Evolutionary conservation across 1,140 invertebrate genomes (phyloP).

Genomic region (Latrodectus geometricus): DNA sequence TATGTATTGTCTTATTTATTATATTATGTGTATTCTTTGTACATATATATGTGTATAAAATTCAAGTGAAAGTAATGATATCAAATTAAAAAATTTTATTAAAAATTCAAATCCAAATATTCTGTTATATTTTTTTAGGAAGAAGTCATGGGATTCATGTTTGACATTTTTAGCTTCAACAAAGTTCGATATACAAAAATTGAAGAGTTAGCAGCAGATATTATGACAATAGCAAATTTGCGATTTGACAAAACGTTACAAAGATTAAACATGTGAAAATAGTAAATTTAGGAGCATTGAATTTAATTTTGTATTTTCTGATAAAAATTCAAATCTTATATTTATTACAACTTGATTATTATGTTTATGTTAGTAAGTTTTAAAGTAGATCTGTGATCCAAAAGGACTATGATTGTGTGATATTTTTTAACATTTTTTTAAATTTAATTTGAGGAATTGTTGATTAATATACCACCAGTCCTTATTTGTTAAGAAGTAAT

Average conservation of each 20-base stretch:
- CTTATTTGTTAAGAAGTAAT: too few relatives aligned
- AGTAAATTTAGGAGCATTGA: background rate
- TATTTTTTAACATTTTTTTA: too few relatives aligned
- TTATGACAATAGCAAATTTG: constrained; percentile 73
- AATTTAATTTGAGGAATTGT: too few relatives aligned
- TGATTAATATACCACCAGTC: too few relatives aligned
- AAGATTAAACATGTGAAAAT: constrained; percentile 30
- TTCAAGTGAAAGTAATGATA: constrained; percentile 47
- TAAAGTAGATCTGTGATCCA: too few relatives aligned
- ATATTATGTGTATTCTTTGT: too few relatives aligned
- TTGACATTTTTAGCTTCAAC: constrained; percentile 93
- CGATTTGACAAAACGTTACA: constrained; percentile 58
- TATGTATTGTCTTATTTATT: too few relatives aligned
- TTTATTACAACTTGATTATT: too few relatives aligned
- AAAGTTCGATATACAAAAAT: constrained; percentile 89
- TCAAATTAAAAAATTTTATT: too few relatives aligned
- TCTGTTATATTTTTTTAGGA: constrained; percentile 73
- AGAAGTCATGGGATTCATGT: constrained; percentile 87
- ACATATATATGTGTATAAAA: background rate
- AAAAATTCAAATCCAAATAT: background rate
- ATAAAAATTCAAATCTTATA: too few relatives aligned
- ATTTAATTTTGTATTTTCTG: background rate
- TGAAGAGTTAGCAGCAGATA: constrained; percentile 85
- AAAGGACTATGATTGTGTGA: too few relatives aligned
- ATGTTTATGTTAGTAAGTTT: too few relatives aligned